A percentile compares a stretch with the other conserved stretches of the same genome.
These are phyloP conservation scores for Cryptoprocta ferox DNA, from an alignment of 2,797 vertebrate species.

Conservation along the genomic window DNA sequence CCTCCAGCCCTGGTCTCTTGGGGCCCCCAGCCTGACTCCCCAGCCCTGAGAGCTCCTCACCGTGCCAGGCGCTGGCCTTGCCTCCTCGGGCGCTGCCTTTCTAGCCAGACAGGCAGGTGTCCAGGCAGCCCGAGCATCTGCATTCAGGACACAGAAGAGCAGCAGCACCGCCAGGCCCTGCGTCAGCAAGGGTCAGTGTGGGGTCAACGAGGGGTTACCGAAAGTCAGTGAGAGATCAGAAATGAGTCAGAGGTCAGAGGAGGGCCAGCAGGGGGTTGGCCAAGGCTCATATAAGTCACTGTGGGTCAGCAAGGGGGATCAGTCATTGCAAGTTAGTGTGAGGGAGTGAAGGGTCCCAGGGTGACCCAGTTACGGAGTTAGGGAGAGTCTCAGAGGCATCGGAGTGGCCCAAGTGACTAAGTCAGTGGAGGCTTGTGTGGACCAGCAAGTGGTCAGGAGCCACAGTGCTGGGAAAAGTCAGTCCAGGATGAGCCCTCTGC, in stretches of 20 bases:
- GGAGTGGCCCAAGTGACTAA: not conserved
- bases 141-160: conserved; percentile 95
- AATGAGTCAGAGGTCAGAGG: not conserved
- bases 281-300: not conserved
- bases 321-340: not conserved
- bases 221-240: not conserved
- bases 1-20: not conserved
- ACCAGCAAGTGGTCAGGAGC: not conserved
- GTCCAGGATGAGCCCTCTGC: not conserved
- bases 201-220: not conserved
- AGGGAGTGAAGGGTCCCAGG: not conserved
- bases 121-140: conserved; percentile 96
- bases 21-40: not conserved
- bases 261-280: not conserved
- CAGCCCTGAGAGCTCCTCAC: conserved; percentile 77
- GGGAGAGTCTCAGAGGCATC: not conserved
- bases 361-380: not conserved
- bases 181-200: not conserved
- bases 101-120: conserved; percentile 93
- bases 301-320: not conserved
- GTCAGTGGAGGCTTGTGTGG: not conserved
- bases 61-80: conserved; percentile 89
- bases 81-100: conserved; percentile 93
- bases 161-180: conserved; percentile 94
- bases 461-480: not conserved